Conservation (phyloP, 2,888 invertebrate genomes). For the Hydriomena furcata region DNA sequence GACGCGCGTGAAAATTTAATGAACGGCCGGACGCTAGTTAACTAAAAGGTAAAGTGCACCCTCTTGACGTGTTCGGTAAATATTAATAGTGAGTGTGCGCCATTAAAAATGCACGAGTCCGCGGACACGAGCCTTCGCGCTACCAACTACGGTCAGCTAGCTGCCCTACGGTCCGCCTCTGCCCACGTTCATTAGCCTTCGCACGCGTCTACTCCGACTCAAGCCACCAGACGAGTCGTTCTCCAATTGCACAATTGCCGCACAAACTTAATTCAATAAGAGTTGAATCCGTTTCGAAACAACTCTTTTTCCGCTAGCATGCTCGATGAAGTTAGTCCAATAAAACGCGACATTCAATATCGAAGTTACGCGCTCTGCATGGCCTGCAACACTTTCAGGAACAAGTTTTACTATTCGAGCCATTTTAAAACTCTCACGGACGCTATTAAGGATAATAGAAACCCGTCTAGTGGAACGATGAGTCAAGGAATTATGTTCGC, state of each 20-base stretch:
- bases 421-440: slow-evolving; percentile 80
- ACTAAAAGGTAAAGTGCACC: slow-evolving; percentile 84
- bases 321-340: slow-evolving; percentile 68
- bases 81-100: slow-evolving; percentile 82
- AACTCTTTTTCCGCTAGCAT: slow-evolving; percentile 49
- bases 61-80: slow-evolving; percentile 84
- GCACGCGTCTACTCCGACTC: slow-evolving; percentile 47
- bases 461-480: slow-evolving; percentile 71
- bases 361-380: slow-evolving; percentile 68
- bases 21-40: slow-evolving; percentile 84
- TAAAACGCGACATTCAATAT: slow-evolving; percentile 74
- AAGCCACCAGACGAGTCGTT: slow-evolving; percentile 36
- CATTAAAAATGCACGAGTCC: slow-evolving; percentile 82
- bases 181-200: slow-evolving; percentile 65
- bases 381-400: slow-evolving; percentile 70
- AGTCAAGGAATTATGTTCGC: slow-evolving; percentile 74
- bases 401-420: slow-evolving; percentile 76
- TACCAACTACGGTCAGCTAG: background rate
- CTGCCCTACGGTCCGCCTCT: slow-evolving; percentile 19
- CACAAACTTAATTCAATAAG: slow-evolving; percentile 12
- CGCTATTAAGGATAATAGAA: slow-evolving; percentile 81
- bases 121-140: slow-evolving; percentile 66
- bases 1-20: slow-evolving; percentile 84
- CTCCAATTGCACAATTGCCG: slow-evolving; percentile 38
- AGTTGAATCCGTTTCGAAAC: slow-evolving; percentile 36